phyloP scores from a whole-genome alignment of 1,140 invertebrate genomes.

The Eupeodes corollae region DNA sequence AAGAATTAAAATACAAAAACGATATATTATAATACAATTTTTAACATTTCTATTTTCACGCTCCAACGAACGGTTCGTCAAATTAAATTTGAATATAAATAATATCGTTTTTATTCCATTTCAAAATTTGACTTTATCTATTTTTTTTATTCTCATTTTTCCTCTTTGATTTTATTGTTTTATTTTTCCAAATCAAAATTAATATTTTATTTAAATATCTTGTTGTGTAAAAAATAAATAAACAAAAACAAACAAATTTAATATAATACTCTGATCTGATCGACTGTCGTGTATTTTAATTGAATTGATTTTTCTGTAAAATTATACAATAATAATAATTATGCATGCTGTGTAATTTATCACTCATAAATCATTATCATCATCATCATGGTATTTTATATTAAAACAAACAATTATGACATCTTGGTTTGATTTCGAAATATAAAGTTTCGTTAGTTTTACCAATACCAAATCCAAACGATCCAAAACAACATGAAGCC shows the following conservation, averaged over 20 bases:
- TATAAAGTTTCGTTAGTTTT: slow-evolving; percentile 55
- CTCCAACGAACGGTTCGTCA: not conserved
- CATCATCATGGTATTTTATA: not conserved
- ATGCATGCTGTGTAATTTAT: no score
- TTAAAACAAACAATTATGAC: not conserved
- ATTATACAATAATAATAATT: not conserved
- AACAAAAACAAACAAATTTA: not conserved
- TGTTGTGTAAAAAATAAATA: not conserved
- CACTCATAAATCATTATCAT: not conserved
- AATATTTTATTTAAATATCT: no score
- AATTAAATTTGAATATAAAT: not conserved
- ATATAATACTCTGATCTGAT: not conserved
- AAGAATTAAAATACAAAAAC: not conserved
- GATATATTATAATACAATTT: not conserved
- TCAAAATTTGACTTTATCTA: not conserved
- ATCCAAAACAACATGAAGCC: slow-evolving; percentile 76
- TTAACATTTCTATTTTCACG: not conserved
- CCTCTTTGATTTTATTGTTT: no score
- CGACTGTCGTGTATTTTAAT: not conserved
- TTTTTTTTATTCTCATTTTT: not conserved
- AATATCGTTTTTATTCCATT: not conserved
- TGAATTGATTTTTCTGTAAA: not conserved
- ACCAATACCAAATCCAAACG: slow-evolving; percentile 69
- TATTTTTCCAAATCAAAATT: no score
- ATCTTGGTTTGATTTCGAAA: not conserved